phyloP scores from a whole-genome alignment of 92 coral and sea anemone species.

The Desmophyllum pertusum region DNA sequence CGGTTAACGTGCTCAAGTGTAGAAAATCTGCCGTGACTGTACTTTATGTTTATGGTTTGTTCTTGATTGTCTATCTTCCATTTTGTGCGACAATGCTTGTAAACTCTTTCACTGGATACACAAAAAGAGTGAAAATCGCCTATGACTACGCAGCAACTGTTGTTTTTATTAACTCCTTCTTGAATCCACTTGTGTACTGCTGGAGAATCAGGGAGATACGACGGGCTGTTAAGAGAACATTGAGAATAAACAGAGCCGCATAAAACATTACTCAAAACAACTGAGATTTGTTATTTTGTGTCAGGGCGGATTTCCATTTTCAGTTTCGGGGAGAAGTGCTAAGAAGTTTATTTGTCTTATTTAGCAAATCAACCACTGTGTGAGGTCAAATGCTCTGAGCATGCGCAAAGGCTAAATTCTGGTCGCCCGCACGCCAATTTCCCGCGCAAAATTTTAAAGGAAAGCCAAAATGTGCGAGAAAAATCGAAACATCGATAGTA shows the following conservation, averaged over 20 bases:
- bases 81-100: slow-evolving; percentile 17
- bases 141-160: slow-evolving; percentile 34
- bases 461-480: too few species aligned
- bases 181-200: slow-evolving; percentile 47
- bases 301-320: too few species aligned
- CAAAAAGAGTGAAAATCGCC: slow-evolving; percentile 6
- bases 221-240: slow-evolving; percentile 5
- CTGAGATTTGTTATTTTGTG: too few species aligned
- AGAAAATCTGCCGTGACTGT: slow-evolving; percentile 36
- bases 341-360: too few species aligned
- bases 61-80: slow-evolving; percentile 35
- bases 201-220: slow-evolving; percentile 40
- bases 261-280: too few species aligned
- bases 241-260: not conserved
- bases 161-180: slow-evolving; percentile 30
- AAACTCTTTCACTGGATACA: slow-evolving; percentile 9
- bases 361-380: too few species aligned
- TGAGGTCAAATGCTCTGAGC: too few species aligned
- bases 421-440: too few species aligned
- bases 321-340: too few species aligned
- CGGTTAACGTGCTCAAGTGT: not conserved
- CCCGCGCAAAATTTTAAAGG: too few species aligned
- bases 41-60: slow-evolving; percentile 18
- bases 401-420: too few species aligned
- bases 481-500: too few species aligned